Conservation (phyloP, 2,113 vertebrate species). For the Typhlomys cinereus region DNA sequence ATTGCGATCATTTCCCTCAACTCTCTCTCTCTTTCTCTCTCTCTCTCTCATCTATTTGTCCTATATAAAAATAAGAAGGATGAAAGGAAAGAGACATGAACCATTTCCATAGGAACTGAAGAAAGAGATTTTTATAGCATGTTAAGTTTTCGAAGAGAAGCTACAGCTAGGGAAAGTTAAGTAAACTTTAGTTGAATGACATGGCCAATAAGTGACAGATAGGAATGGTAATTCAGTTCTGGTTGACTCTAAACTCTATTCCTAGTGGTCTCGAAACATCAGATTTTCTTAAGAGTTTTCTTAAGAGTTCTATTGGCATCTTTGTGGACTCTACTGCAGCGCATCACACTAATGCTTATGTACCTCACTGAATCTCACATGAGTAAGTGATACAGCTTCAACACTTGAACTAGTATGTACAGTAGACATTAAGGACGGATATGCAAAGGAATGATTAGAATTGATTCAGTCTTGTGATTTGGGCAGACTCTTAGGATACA, state of each 20-base stretch:
- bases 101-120: background rate
- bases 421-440: background rate
- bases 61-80: background rate
- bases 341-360: background rate
- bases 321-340: background rate
- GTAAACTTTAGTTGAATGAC: background rate
- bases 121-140: background rate
- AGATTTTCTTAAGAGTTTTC: background rate
- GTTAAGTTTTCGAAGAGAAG: background rate
- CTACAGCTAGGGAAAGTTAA: background rate
- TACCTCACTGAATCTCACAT: background rate
- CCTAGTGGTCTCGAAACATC: background rate
- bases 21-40: background rate
- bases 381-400: background rate
- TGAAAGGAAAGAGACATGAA: background rate
- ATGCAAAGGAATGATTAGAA: background rate
- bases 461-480: constrained; percentile 11
- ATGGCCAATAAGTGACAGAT: background rate
- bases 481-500: background rate
- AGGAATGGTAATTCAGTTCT: background rate
- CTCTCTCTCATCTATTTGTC: background rate
- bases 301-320: background rate
- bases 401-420: background rate
- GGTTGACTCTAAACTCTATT: background rate
- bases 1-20: background rate